Evolutionary conservation across 2,888 invertebrate genomes (phyloP).

Genomic region (Drosophila anceps): DNA sequence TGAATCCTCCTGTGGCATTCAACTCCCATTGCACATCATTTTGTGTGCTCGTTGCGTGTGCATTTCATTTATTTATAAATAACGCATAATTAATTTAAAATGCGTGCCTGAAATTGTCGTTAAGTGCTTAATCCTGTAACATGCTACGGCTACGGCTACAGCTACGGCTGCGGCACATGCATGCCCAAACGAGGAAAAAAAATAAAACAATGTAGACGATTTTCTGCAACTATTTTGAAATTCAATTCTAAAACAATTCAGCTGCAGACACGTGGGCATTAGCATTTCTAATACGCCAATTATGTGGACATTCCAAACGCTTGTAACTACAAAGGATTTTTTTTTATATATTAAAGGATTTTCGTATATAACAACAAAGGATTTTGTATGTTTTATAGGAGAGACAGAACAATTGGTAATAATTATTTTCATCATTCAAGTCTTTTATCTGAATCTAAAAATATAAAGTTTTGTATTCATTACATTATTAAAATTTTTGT

Average conservation of each 20-base stretch:
- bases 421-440: too few relatives aligned
- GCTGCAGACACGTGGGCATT: background rate
- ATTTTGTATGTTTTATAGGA: too few relatives aligned
- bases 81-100: constrained; percentile 79
- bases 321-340: too few relatives aligned
- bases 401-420: too few relatives aligned
- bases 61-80: constrained; percentile 78
- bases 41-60: constrained; percentile 58
- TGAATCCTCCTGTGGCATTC: constrained; percentile 33
- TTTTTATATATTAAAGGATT: background rate
- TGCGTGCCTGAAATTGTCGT: constrained; percentile 76
- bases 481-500: too few relatives aligned
- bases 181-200: background rate
- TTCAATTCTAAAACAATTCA: constrained; percentile 8
- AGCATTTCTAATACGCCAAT: constrained; percentile 15
- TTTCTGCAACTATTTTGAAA: background rate
- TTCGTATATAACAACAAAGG: background rate
- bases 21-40: constrained; percentile 39
- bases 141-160: constrained; percentile 33
- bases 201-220: constrained; percentile 1
- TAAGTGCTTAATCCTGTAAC: constrained; percentile 80
- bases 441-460: too few relatives aligned
- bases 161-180: constrained; percentile 35
- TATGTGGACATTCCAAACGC: background rate
- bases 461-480: too few relatives aligned